These are phyloP conservation scores for Aleiodes testaceus DNA, from an alignment of 2,888 invertebrate genomes.

Conservation along the genomic window DNA sequence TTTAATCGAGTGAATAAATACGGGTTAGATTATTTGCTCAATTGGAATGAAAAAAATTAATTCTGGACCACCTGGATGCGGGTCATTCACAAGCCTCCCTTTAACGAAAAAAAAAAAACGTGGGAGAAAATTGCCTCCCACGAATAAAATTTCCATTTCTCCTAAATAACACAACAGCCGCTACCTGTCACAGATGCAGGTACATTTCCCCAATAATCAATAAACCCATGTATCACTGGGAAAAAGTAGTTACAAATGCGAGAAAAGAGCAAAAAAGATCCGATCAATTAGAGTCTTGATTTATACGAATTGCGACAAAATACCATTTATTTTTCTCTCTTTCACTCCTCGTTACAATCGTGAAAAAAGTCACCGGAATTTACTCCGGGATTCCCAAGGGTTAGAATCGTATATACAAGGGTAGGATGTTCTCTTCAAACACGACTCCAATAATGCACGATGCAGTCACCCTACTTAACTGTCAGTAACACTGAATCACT, in stretches of 20 bases:
- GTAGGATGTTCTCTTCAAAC: slow-evolving; percentile 17
- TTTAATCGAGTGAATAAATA: slow-evolving; percentile 3
- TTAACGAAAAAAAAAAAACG: background rate
- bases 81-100: background rate
- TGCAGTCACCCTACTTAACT: slow-evolving; percentile 31
- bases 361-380: slow-evolving; percentile 26
- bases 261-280: slow-evolving; percentile 20
- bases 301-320: slow-evolving; percentile 32
- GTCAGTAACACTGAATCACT: slow-evolving; percentile 28
- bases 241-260: background rate
- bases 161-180: background rate
- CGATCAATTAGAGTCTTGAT: slow-evolving; percentile 26
- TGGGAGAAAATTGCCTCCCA: slow-evolving; percentile 16
- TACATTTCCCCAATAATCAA: slow-evolving; percentile 1
- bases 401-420: background rate
- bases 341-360: background rate
- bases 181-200: slow-evolving; percentile 29
- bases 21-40: background rate
- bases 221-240: background rate
- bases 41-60: slow-evolving; percentile 4
- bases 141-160: background rate
- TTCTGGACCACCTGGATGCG: slow-evolving; percentile 31
- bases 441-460: slow-evolving; percentile 12
- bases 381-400: slow-evolving; percentile 26
- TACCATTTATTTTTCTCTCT: background rate